phyloP scores from a whole-genome alignment of 2,113 vertebrate species.

The Antechinus stuartii region DNA sequence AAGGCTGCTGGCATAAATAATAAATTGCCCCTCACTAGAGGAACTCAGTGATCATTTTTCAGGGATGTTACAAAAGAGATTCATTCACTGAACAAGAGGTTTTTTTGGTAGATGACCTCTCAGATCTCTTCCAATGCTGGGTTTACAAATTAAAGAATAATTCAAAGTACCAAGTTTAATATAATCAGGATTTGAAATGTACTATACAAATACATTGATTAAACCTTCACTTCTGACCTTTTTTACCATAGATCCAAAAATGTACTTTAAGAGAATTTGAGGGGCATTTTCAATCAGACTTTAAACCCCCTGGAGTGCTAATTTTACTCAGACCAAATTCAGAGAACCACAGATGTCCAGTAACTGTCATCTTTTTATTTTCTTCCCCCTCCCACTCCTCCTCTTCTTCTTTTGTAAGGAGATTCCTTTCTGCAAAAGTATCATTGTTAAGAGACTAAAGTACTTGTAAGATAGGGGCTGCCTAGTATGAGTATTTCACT shows the following conservation, averaged over 20 bases:
- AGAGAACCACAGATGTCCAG: no score
- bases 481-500: not conserved
- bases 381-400: not conserved
- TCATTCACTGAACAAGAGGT: not conserved
- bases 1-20: not conserved
- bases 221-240: not conserved
- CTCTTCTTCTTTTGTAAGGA: not conserved
- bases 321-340: not conserved
- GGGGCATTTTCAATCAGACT: not conserved
- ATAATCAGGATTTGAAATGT: not conserved
- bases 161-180: not conserved
- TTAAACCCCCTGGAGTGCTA: not conserved
- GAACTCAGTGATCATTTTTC: not conserved
- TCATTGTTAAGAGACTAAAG: not conserved
- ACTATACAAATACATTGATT: not conserved
- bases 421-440: not conserved
- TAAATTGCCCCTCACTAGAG: not conserved
- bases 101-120: not conserved
- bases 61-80: not conserved
- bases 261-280: conserved; percentile 5
- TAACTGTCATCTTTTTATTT: not conserved
- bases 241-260: conserved; percentile 27
- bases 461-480: not conserved
- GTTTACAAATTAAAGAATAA: not conserved
- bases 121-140: not conserved